Base-by-base conservation (phyloP, 2,888 invertebrate species). In the Congeria kusceri region DNA sequence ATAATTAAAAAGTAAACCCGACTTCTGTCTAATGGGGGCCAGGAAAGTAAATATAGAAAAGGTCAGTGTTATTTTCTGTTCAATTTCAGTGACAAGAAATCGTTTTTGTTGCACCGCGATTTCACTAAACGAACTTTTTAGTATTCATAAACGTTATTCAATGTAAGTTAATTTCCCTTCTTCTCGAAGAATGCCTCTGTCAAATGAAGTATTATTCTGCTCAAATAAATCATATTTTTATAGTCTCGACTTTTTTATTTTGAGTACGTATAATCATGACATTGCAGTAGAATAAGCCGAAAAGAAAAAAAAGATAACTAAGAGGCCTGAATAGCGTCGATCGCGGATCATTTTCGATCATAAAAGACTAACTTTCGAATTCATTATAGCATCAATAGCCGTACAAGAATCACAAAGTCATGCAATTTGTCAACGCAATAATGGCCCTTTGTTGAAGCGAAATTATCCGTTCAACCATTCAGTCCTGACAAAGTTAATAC, bases 371-470 rank as follows among this genome's bases (percentile, higher is more conserved):
- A 58, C 66, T 65, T 66, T 56, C 61, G 61, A 53, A 66, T 28
- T 62, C 66, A 62, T 76, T 66, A 58, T 71, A 39, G 32, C 56
- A 56, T 77, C 66, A 65, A 66, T 71, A n/a, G 66, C 62, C 27
- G 28, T 49, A 77, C 47, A 66, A 66, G 66, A 77, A 77, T 77
- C 77, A 77, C 61, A 62, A 77, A 77, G 77, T 77, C 77, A 77
- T 71, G 58, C 65, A 66, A 77, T 71, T 70, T 70, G 58, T 66
- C 64, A 57, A 32, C 9, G 49, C 18, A 29, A 72, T 58, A 64
- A 72, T 58, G 46, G 11, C 57, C 27, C 47, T 58, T 72, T 72
- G 71, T 72, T 39, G 57, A 23, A 25, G 20, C 20, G 56, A 72
- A 58, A n/a, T 64, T 72, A 58, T 58, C 11, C 56, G 18, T 53